Conservation (phyloP, 2,888 invertebrate genomes). For the Macrosiphum euphorbiae region DNA sequence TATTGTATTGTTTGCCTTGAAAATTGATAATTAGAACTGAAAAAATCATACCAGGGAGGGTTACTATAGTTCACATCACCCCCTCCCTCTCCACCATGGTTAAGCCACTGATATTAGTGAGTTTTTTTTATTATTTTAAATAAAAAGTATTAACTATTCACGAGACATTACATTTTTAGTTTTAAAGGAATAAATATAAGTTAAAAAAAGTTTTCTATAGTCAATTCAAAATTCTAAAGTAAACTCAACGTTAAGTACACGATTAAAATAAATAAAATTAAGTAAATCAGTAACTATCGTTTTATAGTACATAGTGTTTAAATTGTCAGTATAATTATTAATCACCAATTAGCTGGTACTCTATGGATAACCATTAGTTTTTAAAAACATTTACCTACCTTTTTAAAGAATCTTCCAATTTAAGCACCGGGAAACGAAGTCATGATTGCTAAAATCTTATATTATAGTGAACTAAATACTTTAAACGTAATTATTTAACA, state of each 20-base stretch:
- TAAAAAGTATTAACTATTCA: neutral
- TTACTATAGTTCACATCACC: neutral
- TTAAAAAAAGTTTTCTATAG: neutral
- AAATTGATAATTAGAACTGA: neutral
- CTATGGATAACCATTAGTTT: neutral
- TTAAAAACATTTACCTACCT: conserved; percentile 42
- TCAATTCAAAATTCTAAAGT: neutral
- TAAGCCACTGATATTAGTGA: neutral
- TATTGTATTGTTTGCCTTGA: neutral
- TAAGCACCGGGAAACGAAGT: conserved; percentile 19
- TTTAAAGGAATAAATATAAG: neutral
- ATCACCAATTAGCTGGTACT: neutral
- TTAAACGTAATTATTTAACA: conserved; percentile 22
- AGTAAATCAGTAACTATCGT: neutral
- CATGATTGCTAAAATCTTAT: conserved; percentile 21
- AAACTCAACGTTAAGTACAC: neutral
- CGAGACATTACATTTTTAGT: neutral
- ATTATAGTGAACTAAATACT: neutral
- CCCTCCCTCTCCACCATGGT: too few species aligned
- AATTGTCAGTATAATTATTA: neutral
- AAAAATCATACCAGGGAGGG: neutral
- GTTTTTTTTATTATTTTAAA: too few species aligned
- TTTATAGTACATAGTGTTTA: neutral
- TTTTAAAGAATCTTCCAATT: neutral
- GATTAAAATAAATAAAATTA: neutral